Base-by-base conservation (phyloP, 1,140 invertebrate species). In the Philotrypesis tridentata region DNA sequence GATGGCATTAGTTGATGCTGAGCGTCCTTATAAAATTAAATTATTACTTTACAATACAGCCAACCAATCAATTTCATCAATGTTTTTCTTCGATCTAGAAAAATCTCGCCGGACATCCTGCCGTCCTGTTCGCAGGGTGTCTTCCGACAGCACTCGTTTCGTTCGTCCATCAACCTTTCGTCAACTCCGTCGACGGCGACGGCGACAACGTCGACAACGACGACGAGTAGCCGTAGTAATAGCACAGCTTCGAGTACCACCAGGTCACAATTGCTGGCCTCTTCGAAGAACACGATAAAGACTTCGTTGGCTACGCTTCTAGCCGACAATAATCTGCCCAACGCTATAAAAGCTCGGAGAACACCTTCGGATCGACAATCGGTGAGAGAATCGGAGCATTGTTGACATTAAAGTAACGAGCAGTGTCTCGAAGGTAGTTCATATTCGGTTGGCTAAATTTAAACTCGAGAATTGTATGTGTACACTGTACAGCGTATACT, bases 71-170 rank as follows among this genome's bases (percentile, higher is more conserved):
- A 37, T 37, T 37, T 8, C 33, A 9, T 43, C 11, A 43, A 43
- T 14, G 8, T 43, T 65, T 65, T 29, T n/a, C 11, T 77, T 43
- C 63, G 8, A 40, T 21, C 1, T 88, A 95, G 94, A 86, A 94
- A 94, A 92, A 93, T 94, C 60, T 93, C 93, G 2, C 93, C 94
- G 75, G 94, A 94, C 83, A 88, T 95, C 29, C 88, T 94, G 87
- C 93, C 94, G 17, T 93, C 93, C 17, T 94, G 94, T 77, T 93
- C 93, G 27, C 93, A 93, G 31, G 95, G 95, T 37, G 93, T 94
- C 37, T 95, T 95, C 86, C 93, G 94, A 5, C 93, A 94, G 82
- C 94, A 93, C 87, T 93, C 94, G 43, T 93, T 94, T 68, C 89
- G 90, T 67, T 86, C 87, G 70, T 85, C 87, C 77, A 85, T 86